Base-by-base conservation (phyloP, 2,113 vertebrate genomes). In the Apodemus sylvaticus region DNA sequence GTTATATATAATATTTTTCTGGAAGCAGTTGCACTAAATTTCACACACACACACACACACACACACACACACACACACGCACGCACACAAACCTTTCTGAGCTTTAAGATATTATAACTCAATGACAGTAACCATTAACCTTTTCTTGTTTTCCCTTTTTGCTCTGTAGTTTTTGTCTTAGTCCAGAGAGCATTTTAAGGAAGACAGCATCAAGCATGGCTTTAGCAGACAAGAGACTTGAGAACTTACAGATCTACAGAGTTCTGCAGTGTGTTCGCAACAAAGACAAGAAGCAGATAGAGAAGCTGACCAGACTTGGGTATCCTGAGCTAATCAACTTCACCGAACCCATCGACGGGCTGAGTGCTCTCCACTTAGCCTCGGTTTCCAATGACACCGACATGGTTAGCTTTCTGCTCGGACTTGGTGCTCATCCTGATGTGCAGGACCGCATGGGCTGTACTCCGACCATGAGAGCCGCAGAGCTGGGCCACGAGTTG, bases 191-290 rank as follows among this genome's bases (percentile, higher is more conserved):
- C 24, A 13, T 95, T 97, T 96, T 90, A 68, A 48, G 97, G 93
- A 90, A 93, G 95, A 79, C 90, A 82, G 64, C 8, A 0, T 95
- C 94, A 48, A 97, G 45, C 77, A 98, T 99, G 98, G 94, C 98
- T 53, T 97, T 98, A 5, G 98, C 99, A 39, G 97, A 98, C 90
- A 98, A 94, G 58, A 99, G 98, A 64, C 98, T 99, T 94, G 96
- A 98, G 97, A 98, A 98, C 74, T 98, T 99, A 66, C 99, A 99
- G 98, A 98, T 99, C 94, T 99, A 99, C 98, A 99, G 99, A 96
- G 98, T 99, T 93, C 98, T 99, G 93, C 99, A 99, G 95, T 98
- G 96, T 5, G 98, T 99, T 94, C 98, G 98, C 0, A 53, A 98
- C 89, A 98, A 97, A 93, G 98, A 99, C 88, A 99, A 94, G 92